Base-by-base conservation (phyloP, 2,888 invertebrate species). In the Rhamphomyia laevipes region DNA sequence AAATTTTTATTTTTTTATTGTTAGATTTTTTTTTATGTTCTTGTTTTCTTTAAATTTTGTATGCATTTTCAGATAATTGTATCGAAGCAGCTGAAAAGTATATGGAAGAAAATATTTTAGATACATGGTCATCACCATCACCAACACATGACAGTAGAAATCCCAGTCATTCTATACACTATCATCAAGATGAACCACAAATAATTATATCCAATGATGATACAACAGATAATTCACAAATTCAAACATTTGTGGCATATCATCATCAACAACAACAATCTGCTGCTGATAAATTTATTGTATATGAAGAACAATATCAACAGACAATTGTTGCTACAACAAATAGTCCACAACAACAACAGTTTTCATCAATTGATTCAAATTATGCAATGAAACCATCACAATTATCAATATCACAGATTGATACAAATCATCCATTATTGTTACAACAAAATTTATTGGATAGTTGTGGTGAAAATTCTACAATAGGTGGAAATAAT, bases 91-190 rank as follows among this genome's bases (percentile, higher is more conserved):
- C 13, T 35, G 35, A n/a, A 13, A 35, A 46, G n/a, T 46, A 48
- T 18, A 27, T 52, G n/a, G 52, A 50, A n/a, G 52, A 52, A 13
- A 50, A 45, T 37, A 42, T 52, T 33, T 43, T 50, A 13, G 47
- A 41, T 47, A 13, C 13, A n/a, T 52, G 52, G 49, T 47, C 52
- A n/a, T 6, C 43, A 38, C 47, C 35, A 42, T 17, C 49, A 47
- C 2, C 51, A 47, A 42, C 30, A 43, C 38, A 47, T 45, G 27
- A 31, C 43, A 15, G 43, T 52, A 17, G 38, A 47, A 31, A 47
- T 52, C 6, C 35, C 4, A n/a, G 2, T 6, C 23, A 27, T 27
- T 27, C 23, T 7, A 27, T 27, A 6, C 4, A 27, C 7, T 27
- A 27, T 27, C 23, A 35, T 13, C n/a, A 13, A n/a, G 49, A 52